Evolutionary conservation across 35 echinoderm and acorn worm species (phyloP), one percentile per base, ranked within the genome.

Genomic region (Diadema setosum): DNA sequence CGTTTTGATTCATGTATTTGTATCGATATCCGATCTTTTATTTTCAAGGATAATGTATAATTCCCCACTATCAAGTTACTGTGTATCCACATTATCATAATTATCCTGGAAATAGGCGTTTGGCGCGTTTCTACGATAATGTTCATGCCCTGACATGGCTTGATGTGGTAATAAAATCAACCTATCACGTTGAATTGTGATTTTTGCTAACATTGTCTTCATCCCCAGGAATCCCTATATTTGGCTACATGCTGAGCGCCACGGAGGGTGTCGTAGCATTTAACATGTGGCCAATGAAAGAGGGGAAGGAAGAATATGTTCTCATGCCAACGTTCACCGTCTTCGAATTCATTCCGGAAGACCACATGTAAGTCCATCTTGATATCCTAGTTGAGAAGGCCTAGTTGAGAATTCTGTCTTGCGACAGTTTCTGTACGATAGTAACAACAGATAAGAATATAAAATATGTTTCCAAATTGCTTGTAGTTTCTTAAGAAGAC

Each of bases 261-360:
- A 86, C 90, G 3, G 90, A 92, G 84, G 84, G 90, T 21, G 43
- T 80, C 35, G 81, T 92, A 9, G 90, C 69, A 15, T 18, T 92
- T 12, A 81, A 92, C 32, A 80, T 92, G 16, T 87, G 83, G 26
- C 61, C 61, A 27, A 69, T 48, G 26, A 15, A 59, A 61, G 8
- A 81, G 46, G 83, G 78, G 21, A 73, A 92, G 74, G 83, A 81
- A 18, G 83, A 86, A 25, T 92, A 78, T 46, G 32, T 86, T 16
- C 49, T 92, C 9, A 52, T 82, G 20, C 49, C 75, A 26, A 44
- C 45, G 20, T 60, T 64, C 44, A 87, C 67, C 37, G 43, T 92
- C 50, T 87, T 78, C 48, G 90, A 92, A 24, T 92, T 92, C 42
- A 87, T 92, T 42, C 90, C 74, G 5, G 90, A 81, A 21, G 74